Percentiles rank a stretch among this genome's conserved stretches.
Conservation (phyloP, 1,140 invertebrate genomes). For the Drosophila malerkotliana region DNA sequence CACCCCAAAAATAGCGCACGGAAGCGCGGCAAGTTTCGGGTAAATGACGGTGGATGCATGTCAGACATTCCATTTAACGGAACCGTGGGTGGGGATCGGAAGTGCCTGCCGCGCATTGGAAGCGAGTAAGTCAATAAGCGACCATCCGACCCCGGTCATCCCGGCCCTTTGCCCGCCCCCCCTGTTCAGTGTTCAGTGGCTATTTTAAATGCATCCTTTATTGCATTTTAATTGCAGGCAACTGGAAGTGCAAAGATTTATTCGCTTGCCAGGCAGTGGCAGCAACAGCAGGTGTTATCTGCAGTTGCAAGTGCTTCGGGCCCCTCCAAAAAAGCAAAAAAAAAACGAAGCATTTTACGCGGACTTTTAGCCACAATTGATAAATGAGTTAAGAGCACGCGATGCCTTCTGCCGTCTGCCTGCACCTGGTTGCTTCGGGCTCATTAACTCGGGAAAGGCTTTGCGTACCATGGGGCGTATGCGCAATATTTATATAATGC, state of each 20-base stretch:
- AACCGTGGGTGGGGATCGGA: slow-evolving; percentile 34
- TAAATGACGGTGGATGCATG: slow-evolving; percentile 37
- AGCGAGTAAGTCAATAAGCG: slow-evolving; percentile 59
- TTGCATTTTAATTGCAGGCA: slow-evolving; percentile 74
- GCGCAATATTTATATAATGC: slow-evolving; percentile 65
- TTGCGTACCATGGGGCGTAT: slow-evolving; percentile 53
- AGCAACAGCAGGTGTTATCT: slow-evolving; percentile 58
- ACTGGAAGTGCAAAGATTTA: slow-evolving; percentile 55
- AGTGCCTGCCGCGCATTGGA: slow-evolving; percentile 40
- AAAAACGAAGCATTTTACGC: slow-evolving; percentile 52
- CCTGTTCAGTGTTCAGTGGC: slow-evolving; percentile 9
- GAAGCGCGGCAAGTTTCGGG: background rate
- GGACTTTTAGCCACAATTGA: slow-evolving; percentile 67
- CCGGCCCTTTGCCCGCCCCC: slow-evolving; percentile 1
- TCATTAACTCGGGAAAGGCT: slow-evolving; percentile 53
- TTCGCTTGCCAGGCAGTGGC: slow-evolving; percentile 13
- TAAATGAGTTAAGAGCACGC: slow-evolving; percentile 65
- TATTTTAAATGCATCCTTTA: slow-evolving; percentile 76
- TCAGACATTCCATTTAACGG: slow-evolving; percentile 71
- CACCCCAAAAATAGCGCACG: slow-evolving; percentile 59
- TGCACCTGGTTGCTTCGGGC: slow-evolving; percentile 14
- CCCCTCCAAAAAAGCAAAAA: background rate
- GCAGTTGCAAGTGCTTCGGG: slow-evolving; percentile 10
- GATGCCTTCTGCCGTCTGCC: slow-evolving; percentile 18
- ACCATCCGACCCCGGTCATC: background rate